Base-by-base conservation (phyloP, 2,113 vertebrate species). In the Panthera uncia region DNA sequence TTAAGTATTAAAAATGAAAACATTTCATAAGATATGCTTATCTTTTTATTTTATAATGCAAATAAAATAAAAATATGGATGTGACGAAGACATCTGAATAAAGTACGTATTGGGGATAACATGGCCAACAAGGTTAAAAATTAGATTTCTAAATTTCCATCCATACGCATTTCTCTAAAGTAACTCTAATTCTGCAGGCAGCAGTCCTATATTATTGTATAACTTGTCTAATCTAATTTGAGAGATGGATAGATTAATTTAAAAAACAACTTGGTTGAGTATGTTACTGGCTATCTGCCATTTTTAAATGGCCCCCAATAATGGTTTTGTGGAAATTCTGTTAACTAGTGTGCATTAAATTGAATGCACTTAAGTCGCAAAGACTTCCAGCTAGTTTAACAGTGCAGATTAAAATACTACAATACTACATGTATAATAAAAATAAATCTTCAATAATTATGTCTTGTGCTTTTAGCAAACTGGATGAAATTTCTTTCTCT, bases 281-380 rank as follows among this genome's bases (percentile, higher is more conserved):
- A 92, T 88, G 86, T 94, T 93, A 68, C 63, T 97, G 86, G 89
- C 88, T 83, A 81, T 9, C 3, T 83, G 91, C 69, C 97, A 98
- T 76, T 89, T 97, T 92, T 84, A 94, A 98, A 97, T 98, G 52
- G 73, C 57, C 69, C 61, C 65, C 48, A 96, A 71, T 96, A 97
- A 97, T 93, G 29, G 33, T 85, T 93, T 78, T 76, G 27, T 92
- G 45, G 48, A 89, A 96, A 73, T 80, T 97, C 45, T 68, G 36
- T 96, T 96, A 96, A 96, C 63, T 81, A 86, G 73, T 92, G 18
- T 83, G 50, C 69, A 92, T 96, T 81, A 92, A 90, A 61, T 65
- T n/a, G 69, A 97, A 80, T 94, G 48, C 55, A 80, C 4, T 96
- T 95, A 95, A 36, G 31, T 74, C 31, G 19, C 57, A 4, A 94